These are phyloP conservation scores for Benitochromis conjunctus DNA, from an alignment of 2,113 vertebrate genomes.

Conservation along the genomic window DNA sequence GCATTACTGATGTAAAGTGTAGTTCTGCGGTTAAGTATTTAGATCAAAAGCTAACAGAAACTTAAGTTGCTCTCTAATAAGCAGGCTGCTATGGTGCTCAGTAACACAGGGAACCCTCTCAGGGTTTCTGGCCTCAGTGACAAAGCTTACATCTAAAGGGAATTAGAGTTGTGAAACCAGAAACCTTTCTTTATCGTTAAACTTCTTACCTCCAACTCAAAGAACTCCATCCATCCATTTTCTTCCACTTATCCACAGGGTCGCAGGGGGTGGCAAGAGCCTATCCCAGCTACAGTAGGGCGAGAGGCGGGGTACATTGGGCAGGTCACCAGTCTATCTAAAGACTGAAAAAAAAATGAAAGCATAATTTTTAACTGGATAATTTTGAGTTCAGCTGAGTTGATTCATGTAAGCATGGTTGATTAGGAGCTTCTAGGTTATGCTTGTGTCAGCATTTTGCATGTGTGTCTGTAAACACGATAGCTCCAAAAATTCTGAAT, in stretches of 20 bases:
- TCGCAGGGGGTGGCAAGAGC: background rate
- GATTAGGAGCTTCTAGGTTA: background rate
- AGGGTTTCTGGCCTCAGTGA: background rate
- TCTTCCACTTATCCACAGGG: background rate
- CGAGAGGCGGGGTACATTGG: background rate
- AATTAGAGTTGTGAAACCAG: background rate
- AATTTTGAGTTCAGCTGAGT: background rate
- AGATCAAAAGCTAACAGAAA: background rate
- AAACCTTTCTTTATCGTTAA: background rate
- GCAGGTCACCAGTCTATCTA: background rate
- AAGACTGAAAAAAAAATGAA: background rate
- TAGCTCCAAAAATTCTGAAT: accelerated
- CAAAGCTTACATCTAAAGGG: background rate
- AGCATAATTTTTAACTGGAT: background rate
- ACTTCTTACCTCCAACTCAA: background rate
- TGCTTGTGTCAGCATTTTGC: background rate
- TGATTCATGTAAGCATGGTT: background rate
- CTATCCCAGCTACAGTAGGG: background rate
- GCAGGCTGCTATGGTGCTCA: background rate
- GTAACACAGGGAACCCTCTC: background rate
- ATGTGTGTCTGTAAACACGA: background rate
- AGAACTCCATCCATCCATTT: background rate
- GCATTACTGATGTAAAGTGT: background rate
- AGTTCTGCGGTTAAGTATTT: background rate
- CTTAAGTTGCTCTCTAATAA: background rate